Base-by-base conservation (phyloP, 2,888 invertebrate genomes). In the Serripes groenlandicus region DNA sequence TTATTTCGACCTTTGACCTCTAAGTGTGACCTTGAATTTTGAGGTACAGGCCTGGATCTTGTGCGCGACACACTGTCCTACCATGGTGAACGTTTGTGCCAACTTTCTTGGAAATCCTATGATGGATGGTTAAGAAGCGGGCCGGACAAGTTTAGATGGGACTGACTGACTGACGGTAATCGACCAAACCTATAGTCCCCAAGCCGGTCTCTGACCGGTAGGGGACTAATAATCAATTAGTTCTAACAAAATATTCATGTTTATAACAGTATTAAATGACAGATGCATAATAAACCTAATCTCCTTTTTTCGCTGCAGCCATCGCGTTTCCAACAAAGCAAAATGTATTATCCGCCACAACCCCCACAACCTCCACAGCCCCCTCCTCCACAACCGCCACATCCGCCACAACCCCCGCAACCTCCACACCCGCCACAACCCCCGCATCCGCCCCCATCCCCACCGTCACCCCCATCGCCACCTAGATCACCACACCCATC, bases 401-500 rank as follows among this genome's bases (percentile, higher is more conserved):
- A 62, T 21, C 62, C 62, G 0, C 62, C 62, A 23, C 62, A 62
- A 3, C 62, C 62, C 1, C 62, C 62, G n/a, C 62, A 62, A 0
- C 62, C 62, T 4, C 62, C 62, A 62, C 62, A 62, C 5, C 62
- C 62, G 3, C 62, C 62, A 62, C 62, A 62, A 62, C 62, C 62
- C 34, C 62, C 62, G 42, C 72, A 30, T 15, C 69, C 77, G 21
- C 62, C 71, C 30, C 71, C 28, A 9, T 62, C 73, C 37, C 60
- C 71, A 7, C 28, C 62, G 35, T 42, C 71, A 32, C 70, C 72
- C n/a, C 58, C 72, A 26, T 58, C 60, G 9, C 66, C 68, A 23
- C 66, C 78, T 2, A 64, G 49, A 34, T 66, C 64, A 21, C 34
- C 66, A 66, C 66, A 49, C 15, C 75, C 75, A 23, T 64, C 75